Percentiles rank a stretch among this genome's conserved stretches.
phyloP scores from a whole-genome alignment of 2,888 invertebrate species.

The Phlogophora meticulosa region DNA sequence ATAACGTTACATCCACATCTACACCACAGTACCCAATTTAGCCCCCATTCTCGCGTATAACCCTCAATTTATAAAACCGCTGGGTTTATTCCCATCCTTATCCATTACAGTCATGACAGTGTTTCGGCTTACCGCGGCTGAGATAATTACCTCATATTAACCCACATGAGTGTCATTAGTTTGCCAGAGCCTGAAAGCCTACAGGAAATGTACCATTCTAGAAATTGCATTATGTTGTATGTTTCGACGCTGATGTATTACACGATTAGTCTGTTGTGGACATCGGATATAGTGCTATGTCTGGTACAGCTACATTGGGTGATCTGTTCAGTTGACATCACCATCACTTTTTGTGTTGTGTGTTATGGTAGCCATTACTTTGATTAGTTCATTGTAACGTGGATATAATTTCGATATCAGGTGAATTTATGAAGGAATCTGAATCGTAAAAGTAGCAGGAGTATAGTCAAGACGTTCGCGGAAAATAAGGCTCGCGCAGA shows the following conservation, averaged over 20 bases:
- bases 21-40: slow-evolving; percentile 38
- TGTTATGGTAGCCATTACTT: neutral
- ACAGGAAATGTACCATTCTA: slow-evolving; percentile 46
- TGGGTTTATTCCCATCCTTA: slow-evolving; percentile 45
- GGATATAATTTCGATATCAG: too few relatives aligned
- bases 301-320: neutral
- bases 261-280: slow-evolving; percentile 11
- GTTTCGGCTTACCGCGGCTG: slow-evolving; percentile 43
- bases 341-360: neutral
- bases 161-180: slow-evolving; percentile 59
- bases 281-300: slow-evolving; percentile 2
- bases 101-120: slow-evolving; percentile 62
- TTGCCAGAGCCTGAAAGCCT: slow-evolving; percentile 45
- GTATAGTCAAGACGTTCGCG: too few relatives aligned
- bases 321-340: too few relatives aligned
- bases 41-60: slow-evolving; percentile 36
- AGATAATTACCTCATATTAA: slow-evolving; percentile 61
- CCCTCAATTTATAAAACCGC: slow-evolving; percentile 47
- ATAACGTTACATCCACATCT: slow-evolving; percentile 1
- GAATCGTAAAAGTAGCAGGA: too few relatives aligned
- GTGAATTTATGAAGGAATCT: too few relatives aligned
- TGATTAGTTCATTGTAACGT: neutral
- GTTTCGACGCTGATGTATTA: slow-evolving; percentile 32
- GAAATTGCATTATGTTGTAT: slow-evolving; percentile 55
- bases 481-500: too few relatives aligned